Evolutionary conservation across 2,888 invertebrate genomes (phyloP), one percentile per base, ranked within the genome.

Genomic region (Agonopterix heracliana): DNA sequence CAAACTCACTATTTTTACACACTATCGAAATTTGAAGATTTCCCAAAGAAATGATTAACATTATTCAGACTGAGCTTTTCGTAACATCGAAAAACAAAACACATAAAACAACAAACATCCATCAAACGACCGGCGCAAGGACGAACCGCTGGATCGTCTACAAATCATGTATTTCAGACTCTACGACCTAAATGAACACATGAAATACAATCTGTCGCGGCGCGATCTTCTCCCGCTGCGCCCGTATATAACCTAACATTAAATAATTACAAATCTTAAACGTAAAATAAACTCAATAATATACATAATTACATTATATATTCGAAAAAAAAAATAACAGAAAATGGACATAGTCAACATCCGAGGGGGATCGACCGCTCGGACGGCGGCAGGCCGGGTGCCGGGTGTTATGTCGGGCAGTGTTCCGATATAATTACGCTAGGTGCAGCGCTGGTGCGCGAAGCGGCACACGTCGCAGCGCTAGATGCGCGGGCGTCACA

Each of bases 231-330:
- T 59, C 60, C 64, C 68, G 57, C 57, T 59, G 63, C 76, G 70
- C 74, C 63, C 71, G 57, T 64, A 64, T 57, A 72, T 68, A 70
- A 71, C 65, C 78, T 81, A 79, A 71, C 58, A 62, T 82, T 83
- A 82, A 83, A 85, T 86, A 86, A 85, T 86, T 86, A 85, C 85
- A 85, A 74, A 68, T 78, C 80, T 78, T 84, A 82, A 81, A 82
- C 74, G 67, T 80, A 83, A 81, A 80, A 85, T 86, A 85, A 88
- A 87, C 83, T 87, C 83, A 83, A 65, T 80, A 88, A 81, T 88
- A 82, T 87, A 88, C 87, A 88, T 86, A 87, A 86, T 86, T 87
- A 87, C 86, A 88, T 82, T 78, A 84, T 81, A 86, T 84, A 85
- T 85, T 83, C 83, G 80, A 85, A 84, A 82, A 74, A 74, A 74